Evolutionary conservation across 2,113 vertebrate genomes (phyloP).

Genomic region (Rhinopomastus cyanomelas): DNA sequence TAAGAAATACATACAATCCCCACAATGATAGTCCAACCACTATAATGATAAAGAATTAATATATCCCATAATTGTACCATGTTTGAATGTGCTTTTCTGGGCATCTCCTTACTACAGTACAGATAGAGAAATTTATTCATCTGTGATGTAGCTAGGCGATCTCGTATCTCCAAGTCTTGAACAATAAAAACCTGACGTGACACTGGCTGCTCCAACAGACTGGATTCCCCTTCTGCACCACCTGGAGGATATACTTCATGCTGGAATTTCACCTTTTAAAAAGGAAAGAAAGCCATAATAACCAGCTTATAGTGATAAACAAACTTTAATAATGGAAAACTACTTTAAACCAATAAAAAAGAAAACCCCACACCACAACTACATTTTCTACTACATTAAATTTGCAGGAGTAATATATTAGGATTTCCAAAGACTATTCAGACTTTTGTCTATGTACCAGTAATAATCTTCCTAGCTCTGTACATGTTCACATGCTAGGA

Average conservation of each 20-base stretch:
- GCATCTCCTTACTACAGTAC: slow-evolving; percentile 95
- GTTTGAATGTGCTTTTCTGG: slow-evolving; percentile 92
- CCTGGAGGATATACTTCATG: slow-evolving; percentile 90
- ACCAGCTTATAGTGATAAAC: not conserved
- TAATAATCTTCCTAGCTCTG: not conserved
- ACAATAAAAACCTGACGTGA: slow-evolving; percentile 94
- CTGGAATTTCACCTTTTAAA: slow-evolving; percentile 90
- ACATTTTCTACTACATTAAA: not conserved
- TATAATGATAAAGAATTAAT: not conserved
- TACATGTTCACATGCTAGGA: not conserved
- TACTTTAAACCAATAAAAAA: not conserved
- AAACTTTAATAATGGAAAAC: not conserved
- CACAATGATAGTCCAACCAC: not conserved
- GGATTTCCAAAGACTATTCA: not conserved
- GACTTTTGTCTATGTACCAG: not conserved
- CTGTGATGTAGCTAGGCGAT: slow-evolving; percentile 93
- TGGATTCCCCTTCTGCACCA: slow-evolving; percentile 57
- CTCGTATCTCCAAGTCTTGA: slow-evolving; percentile 95
- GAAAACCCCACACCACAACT: not conserved
- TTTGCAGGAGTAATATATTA: not conserved
- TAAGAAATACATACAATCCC: not conserved
- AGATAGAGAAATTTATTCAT: slow-evolving; percentile 99
- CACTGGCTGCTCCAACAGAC: slow-evolving; percentile 82
- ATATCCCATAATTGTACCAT: slow-evolving; percentile 78
- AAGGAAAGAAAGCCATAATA: not conserved